These are phyloP conservation scores for Esperia sulphurella DNA, from an alignment of 2,888 invertebrate species.

Conservation along the genomic window DNA sequence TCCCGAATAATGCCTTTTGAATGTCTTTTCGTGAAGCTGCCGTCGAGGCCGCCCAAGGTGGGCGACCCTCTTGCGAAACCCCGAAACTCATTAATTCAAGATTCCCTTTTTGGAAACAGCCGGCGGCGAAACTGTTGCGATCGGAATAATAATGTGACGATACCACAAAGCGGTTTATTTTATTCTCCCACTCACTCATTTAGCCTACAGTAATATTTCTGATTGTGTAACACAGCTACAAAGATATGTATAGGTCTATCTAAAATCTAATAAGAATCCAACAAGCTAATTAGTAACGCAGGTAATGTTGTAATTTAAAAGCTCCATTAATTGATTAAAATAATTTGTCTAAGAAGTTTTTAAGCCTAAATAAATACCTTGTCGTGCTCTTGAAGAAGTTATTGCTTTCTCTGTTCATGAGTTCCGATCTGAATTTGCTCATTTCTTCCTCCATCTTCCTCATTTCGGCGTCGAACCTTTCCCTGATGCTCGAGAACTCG, in stretches of 20 bases:
- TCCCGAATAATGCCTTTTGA: slow-evolving; percentile 73
- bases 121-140: slow-evolving; percentile 47
- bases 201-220: background rate
- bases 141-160: slow-evolving; percentile 54
- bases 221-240: background rate
- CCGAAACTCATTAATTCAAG: slow-evolving; percentile 65
- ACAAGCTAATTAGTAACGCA: background rate
- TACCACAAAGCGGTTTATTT: slow-evolving; percentile 25
- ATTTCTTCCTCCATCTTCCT: slow-evolving; percentile 99
- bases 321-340: background rate
- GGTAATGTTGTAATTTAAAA: background rate
- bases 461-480: slow-evolving; percentile 98
- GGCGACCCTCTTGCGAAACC: slow-evolving; percentile 61
- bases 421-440: slow-evolving; percentile 94
- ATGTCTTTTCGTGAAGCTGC: slow-evolving; percentile 54
- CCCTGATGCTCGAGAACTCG: slow-evolving; percentile 97
- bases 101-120: slow-evolving; percentile 68
- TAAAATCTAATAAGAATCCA: slow-evolving; percentile 4
- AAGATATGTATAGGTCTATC: background rate
- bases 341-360: background rate
- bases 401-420: slow-evolving; percentile 95
- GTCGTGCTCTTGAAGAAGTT: slow-evolving; percentile 94
- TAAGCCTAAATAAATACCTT: slow-evolving; percentile 81
- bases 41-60: slow-evolving; percentile 48
- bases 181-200: background rate